phyloP scores from a whole-genome alignment of 2,888 invertebrate species.

The Odontocerum albicorne region DNA sequence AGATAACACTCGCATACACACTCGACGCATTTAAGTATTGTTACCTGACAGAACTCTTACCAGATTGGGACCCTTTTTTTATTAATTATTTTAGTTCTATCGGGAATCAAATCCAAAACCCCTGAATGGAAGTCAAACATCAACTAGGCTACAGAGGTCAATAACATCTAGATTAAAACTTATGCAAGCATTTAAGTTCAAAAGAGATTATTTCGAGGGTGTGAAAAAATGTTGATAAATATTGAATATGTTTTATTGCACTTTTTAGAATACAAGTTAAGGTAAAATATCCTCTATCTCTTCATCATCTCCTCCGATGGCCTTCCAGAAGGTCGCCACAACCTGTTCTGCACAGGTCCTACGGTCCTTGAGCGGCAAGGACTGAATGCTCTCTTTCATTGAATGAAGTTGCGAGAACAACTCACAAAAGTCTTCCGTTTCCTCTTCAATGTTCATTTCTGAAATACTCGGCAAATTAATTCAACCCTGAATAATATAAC shows the following conservation, averaged over 20 bases:
- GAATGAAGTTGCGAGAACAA: conserved; percentile 65
- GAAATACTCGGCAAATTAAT: too few species aligned
- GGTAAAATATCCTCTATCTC: conserved; percentile 50
- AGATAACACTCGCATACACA: too few species aligned
- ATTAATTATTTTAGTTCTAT: too few species aligned
- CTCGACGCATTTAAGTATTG: too few species aligned
- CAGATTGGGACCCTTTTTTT: too few species aligned
- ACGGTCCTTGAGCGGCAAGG: conserved; percentile 63
- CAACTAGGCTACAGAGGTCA: too few species aligned
- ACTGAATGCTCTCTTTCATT: conserved; percentile 68
- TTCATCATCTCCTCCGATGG: conserved; percentile 71
- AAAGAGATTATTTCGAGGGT: not conserved
- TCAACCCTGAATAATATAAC: too few species aligned
- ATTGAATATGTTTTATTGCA: not conserved
- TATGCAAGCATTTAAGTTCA: not conserved
- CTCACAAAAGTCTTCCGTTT: conserved; percentile 58
- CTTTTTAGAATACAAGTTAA: not conserved
- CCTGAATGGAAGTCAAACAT: not conserved
- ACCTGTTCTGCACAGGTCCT: conserved; percentile 72
- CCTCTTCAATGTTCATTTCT: conserved; percentile 21
- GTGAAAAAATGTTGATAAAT: not conserved
- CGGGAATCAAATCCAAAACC: too few species aligned
- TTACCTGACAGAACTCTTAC: too few species aligned
- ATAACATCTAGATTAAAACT: conserved; percentile 1
- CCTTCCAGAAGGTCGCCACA: conserved; percentile 72